Conservation (phyloP, 2,888 invertebrate genomes). For the Petrolisthes cinctipes region DNA sequence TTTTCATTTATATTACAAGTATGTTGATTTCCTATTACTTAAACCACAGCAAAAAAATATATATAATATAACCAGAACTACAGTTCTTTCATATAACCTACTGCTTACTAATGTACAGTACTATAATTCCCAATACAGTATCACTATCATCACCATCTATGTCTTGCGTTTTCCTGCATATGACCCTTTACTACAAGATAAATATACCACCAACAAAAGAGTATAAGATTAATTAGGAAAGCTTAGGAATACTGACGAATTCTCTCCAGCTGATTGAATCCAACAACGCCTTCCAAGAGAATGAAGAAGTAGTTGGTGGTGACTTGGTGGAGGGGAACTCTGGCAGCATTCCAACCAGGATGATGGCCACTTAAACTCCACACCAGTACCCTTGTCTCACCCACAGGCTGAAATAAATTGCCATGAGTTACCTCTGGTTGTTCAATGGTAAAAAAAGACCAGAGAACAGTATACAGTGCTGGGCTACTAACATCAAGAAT, state of each 20-base stretch:
- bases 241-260: conserved; percentile 29
- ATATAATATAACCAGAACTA: no score
- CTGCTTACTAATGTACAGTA: background rate
- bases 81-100: no score
- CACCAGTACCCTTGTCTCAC: conserved; percentile 7
- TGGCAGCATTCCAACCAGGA: conserved; percentile 24
- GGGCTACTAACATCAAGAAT: no score
- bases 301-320: conserved; percentile 33
- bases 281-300: conserved; percentile 40
- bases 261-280: conserved; percentile 38
- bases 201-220: background rate
- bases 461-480: no score
- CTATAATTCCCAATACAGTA: background rate
- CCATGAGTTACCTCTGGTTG: no score
- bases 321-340: conserved; percentile 37
- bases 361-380: conserved; percentile 30
- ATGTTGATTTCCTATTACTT: no score
- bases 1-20: no score
- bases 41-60: no score
- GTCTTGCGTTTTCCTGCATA: conserved; percentile 6
- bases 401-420: conserved; percentile 29
- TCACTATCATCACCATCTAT: background rate
- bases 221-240: background rate
- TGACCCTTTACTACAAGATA: background rate
- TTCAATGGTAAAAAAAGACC: no score